These are phyloP conservation scores for Dreissena polymorpha DNA, from an alignment of 1,140 invertebrate species.

Conservation along the genomic window DNA sequence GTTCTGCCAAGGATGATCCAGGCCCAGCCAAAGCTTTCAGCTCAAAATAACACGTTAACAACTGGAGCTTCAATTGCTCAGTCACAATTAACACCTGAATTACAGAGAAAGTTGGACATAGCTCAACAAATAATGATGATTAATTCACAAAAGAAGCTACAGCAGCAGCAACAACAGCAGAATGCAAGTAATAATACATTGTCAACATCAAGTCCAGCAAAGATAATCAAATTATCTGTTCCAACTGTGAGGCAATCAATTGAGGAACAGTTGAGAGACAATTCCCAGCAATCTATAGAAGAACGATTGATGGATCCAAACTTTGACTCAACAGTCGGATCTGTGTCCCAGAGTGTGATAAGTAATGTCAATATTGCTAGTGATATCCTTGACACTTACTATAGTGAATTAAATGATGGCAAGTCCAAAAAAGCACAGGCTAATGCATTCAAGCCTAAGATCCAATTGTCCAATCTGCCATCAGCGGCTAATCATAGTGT, in stretches of 20 bases:
- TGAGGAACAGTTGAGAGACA: constrained; percentile 1
- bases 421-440: constrained; percentile 12
- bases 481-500: too few species aligned
- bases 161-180: constrained; percentile 8
- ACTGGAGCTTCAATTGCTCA: neutral
- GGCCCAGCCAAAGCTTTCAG: neutral
- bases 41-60: neutral
- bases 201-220: neutral
- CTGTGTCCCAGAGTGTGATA: constrained; percentile 44
- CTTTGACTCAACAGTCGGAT: constrained; percentile 29
- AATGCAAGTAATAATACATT: neutral
- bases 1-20: neutral
- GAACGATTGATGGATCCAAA: constrained; percentile 29
- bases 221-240: constrained; percentile 7
- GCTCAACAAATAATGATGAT: constrained; percentile 32
- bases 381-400: constrained; percentile 53
- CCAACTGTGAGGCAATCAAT: neutral
- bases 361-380: constrained; percentile 53
- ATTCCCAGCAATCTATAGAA: neutral
- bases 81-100: constrained; percentile 11
- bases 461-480: too few species aligned
- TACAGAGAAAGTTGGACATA: constrained; percentile 38
- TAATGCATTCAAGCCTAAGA: neutral
- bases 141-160: constrained; percentile 25
- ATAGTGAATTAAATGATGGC: constrained; percentile 45